phyloP scores from a whole-genome alignment of 1,140 invertebrate species.

The Sminthurinus signatus region DNA sequence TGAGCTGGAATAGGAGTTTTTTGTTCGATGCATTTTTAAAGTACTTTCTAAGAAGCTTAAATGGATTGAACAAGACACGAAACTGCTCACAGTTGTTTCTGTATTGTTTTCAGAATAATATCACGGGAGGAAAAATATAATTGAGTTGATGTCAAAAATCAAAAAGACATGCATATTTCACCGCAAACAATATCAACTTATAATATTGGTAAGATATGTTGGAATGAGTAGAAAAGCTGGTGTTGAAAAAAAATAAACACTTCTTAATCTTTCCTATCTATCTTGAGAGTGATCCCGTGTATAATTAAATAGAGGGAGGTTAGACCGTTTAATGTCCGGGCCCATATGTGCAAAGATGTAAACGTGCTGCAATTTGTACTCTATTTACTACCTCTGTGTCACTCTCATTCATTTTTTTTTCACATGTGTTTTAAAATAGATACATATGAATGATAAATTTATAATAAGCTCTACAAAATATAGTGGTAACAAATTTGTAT shows the following conservation, averaged over 20 bases:
- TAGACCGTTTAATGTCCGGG: too few species aligned
- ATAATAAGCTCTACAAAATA: slow-evolving; percentile 7
- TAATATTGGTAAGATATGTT: background rate
- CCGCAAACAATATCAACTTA: background rate
- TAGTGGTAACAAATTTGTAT: background rate
- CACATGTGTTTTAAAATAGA: slow-evolving; percentile 3
- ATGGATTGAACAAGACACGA: background rate
- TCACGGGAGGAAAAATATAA: too few species aligned
- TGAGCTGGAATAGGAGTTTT: background rate
- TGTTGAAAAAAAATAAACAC: slow-evolving; percentile 38
- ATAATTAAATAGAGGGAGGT: background rate
- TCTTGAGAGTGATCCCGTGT: background rate
- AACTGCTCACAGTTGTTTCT: background rate
- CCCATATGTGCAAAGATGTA: background rate
- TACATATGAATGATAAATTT: slow-evolving; percentile 7
- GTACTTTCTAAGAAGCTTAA: too few species aligned
- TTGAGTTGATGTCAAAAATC: background rate
- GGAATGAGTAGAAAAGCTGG: background rate
- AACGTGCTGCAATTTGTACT: background rate
- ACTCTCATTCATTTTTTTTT: background rate
- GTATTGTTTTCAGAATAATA: too few species aligned
- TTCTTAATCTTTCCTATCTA: slow-evolving; percentile 30
- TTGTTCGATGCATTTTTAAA: too few species aligned
- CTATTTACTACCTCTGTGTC: background rate
- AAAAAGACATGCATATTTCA: background rate